phyloP scores from a whole-genome alignment of 2,797 vertebrate species.

The Megalops cyprinoides region DNA sequence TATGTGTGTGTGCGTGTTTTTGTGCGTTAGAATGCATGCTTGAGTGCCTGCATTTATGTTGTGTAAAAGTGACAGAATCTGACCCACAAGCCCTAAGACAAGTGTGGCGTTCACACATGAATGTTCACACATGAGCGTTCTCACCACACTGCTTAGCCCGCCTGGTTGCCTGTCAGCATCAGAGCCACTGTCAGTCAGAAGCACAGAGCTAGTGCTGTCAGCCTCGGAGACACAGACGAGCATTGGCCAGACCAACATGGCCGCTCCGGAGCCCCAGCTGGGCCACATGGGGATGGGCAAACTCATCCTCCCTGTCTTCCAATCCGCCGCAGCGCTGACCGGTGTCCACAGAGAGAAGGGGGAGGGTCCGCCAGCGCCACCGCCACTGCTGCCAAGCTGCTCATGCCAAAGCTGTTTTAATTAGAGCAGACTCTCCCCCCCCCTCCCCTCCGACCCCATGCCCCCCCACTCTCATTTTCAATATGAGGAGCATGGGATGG shows the following conservation, averaged over 20 bases:
- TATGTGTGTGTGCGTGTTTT: neutral
- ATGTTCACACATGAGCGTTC: no score
- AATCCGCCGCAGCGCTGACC: neutral
- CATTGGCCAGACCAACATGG: neutral
- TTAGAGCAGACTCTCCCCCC: slow-evolving; percentile 41
- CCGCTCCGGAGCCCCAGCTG: neutral
- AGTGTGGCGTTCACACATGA: no score
- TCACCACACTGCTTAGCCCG: neutral
- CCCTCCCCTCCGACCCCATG: slow-evolving; percentile 26
- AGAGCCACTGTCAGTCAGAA: neutral
- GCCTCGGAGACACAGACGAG: neutral
- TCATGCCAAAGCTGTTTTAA: slow-evolving; percentile 47
- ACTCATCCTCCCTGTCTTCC: neutral
- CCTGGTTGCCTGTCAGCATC: neutral
- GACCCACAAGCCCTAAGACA: neutral
- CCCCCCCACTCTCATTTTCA: slow-evolving; percentile 35
- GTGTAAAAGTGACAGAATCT: neutral
- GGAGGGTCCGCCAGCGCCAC: neutral
- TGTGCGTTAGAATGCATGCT: neutral
- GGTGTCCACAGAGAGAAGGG: neutral
- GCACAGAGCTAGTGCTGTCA: neutral
- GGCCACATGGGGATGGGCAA: neutral
- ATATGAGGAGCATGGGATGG: slow-evolving; percentile 38
- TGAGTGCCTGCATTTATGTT: neutral
- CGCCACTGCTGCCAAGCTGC: slow-evolving; percentile 28